These are phyloP conservation scores for Ictalurus punctatus DNA, from an alignment of 2,113 vertebrate species.

Conservation along the genomic window DNA sequence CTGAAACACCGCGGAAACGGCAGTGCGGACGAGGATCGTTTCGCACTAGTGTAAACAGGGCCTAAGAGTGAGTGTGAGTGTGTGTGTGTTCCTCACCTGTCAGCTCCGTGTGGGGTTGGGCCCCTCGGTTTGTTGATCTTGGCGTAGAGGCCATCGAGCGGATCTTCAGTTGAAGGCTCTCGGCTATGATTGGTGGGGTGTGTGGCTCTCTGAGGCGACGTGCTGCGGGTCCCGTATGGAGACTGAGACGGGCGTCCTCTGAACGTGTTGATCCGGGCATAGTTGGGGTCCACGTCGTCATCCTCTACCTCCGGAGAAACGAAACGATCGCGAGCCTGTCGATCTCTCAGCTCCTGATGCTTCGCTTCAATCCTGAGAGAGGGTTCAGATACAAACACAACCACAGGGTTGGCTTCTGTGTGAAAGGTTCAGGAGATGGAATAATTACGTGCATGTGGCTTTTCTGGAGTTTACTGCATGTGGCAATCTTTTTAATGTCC, in stretches of 20 bases:
- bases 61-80: no score
- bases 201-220: constrained; percentile 48
- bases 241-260: constrained; percentile 70
- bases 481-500: not conserved
- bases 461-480: not conserved
- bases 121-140: constrained; percentile 93
- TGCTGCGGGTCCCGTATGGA: constrained; percentile 40
- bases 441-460: not conserved
- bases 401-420: not conserved
- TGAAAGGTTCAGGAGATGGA: not conserved
- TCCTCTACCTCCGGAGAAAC: constrained; percentile 84
- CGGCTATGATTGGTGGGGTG: constrained; percentile 65
- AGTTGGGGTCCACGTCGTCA: constrained; percentile 93
- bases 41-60: no score
- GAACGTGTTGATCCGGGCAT: constrained; percentile 91
- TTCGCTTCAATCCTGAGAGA: constrained; percentile 82
- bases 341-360: constrained; percentile 86
- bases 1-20: no score
- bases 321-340: constrained; percentile 71
- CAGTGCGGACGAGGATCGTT: no score
- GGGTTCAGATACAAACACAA: not conserved
- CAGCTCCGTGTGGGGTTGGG: constrained; percentile 68
- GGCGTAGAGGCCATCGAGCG: constrained; percentile 88
- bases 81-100: constrained; percentile 77
- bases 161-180: constrained; percentile 78